Percentiles rank a stretch among this genome's conserved stretches.
These are phyloP conservation scores for Campopleginae sp. DNA, from an alignment of 2,888 invertebrate genomes.

Conservation along the genomic window DNA sequence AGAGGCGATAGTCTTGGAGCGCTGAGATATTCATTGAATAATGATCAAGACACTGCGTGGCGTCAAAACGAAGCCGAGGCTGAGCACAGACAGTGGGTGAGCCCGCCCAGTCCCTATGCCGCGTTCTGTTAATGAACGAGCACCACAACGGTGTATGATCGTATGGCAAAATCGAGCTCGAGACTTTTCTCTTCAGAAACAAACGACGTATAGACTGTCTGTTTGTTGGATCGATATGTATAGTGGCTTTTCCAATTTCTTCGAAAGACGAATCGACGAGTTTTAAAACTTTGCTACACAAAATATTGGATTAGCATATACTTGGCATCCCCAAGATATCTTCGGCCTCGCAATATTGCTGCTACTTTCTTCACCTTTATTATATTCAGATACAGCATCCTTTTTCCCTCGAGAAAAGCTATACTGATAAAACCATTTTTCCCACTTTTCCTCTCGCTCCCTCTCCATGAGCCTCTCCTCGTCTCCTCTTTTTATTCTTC, in stretches of 20 bases:
- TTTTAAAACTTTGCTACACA: not conserved
- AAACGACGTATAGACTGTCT: not conserved
- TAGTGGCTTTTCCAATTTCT: not conserved
- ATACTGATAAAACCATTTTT: constrained; percentile 51
- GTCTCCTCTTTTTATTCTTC: constrained; percentile 30
- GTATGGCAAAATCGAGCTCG: not conserved
- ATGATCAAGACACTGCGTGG: not conserved
- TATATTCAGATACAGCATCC: constrained; percentile 19
- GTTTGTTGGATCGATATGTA: not conserved
- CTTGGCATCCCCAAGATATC: constrained; percentile 8
- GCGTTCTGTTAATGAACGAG: not conserved
- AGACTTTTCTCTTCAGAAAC: not conserved
- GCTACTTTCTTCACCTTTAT: constrained; percentile 22
- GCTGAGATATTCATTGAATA: not conserved
- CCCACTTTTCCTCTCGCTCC: constrained; percentile 26
- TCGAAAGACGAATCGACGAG: not conserved
- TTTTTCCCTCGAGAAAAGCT: constrained; percentile 27
- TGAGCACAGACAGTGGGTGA: not conserved
- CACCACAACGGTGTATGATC: not conserved
- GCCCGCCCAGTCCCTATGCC: not conserved
- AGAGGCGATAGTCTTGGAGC: not conserved
- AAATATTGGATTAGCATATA: not conserved
- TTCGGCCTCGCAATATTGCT: constrained; percentile 10
- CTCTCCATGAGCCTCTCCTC: constrained; percentile 11
- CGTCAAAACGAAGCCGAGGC: constrained; percentile 2